Percentiles rank a stretch among this genome's conserved stretches.
Evolutionary conservation across 2,113 vertebrate genomes (phyloP).

Genomic region (Zosterops pallidus): DNA sequence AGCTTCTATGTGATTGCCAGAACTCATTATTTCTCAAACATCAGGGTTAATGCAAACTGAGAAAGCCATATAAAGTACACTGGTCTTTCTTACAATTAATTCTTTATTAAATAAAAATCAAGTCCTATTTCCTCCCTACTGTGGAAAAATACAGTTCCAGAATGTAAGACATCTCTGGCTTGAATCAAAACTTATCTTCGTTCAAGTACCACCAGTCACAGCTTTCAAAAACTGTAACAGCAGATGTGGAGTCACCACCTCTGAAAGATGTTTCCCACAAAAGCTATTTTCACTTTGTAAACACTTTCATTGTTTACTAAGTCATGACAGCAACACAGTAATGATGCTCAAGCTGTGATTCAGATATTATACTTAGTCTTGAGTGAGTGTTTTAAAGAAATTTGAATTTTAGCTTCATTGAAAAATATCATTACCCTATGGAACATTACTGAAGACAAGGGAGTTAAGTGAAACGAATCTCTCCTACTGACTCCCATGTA

Average conservation of each 20-base stretch:
- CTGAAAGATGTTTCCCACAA: neutral
- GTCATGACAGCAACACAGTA: neutral
- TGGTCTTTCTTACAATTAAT: neutral
- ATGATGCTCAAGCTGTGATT: neutral
- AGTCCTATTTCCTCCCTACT: neutral
- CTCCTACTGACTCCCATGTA: fast-evolving
- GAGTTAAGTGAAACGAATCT: neutral
- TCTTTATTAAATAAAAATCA: neutral
- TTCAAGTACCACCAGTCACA: neutral
- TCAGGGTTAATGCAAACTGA: neutral
- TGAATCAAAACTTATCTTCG: neutral
- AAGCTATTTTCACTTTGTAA: neutral
- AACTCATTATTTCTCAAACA: neutral
- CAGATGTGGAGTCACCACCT: neutral
- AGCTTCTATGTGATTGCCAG: neutral
- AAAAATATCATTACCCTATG: neutral
- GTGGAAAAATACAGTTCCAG: neutral
- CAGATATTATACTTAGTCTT: neutral
- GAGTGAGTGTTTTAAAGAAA: neutral
- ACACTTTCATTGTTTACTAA: neutral
- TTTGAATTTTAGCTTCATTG: neutral
- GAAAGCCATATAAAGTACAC: neutral
- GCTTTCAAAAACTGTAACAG: neutral
- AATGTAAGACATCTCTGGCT: neutral
- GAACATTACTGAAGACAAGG: neutral